phyloP scores from a whole-genome alignment of 2,113 vertebrate genomes.

The Chloropsis hardwickii region DNA sequence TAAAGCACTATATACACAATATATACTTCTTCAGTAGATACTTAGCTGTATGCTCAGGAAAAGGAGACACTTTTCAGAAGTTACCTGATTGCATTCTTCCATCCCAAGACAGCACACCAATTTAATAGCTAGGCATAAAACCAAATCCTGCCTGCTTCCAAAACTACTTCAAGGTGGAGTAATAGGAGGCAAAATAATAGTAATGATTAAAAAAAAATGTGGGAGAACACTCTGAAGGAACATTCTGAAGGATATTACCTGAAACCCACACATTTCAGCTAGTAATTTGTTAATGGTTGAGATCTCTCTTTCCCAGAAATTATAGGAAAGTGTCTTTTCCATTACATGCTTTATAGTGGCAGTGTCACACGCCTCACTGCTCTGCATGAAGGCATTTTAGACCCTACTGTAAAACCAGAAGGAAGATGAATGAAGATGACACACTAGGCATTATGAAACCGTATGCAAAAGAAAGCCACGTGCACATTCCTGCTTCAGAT shows the following conservation, averaged over 20 bases:
- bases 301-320: neutral
- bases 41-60: neutral
- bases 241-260: neutral
- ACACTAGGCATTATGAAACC: neutral
- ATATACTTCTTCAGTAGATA: neutral
- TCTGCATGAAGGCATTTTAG: neutral
- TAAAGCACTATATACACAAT: neutral
- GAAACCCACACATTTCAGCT: neutral
- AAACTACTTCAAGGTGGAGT: neutral
- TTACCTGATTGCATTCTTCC: rapidly evolving
- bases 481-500: neutral
- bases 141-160: neutral
- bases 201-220: neutral
- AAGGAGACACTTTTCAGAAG: neutral
- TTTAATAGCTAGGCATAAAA: neutral
- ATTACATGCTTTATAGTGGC: neutral
- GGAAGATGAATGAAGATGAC: neutral
- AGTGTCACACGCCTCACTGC: neutral
- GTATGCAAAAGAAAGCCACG: neutral
- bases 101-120: neutral
- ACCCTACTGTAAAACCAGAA: neutral
- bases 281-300: neutral
- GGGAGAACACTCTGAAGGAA: neutral
- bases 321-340: neutral
- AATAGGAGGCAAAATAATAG: neutral